Base-by-base conservation (phyloP, 2,888 invertebrate genomes). In the Strigamia crassipes region DNA sequence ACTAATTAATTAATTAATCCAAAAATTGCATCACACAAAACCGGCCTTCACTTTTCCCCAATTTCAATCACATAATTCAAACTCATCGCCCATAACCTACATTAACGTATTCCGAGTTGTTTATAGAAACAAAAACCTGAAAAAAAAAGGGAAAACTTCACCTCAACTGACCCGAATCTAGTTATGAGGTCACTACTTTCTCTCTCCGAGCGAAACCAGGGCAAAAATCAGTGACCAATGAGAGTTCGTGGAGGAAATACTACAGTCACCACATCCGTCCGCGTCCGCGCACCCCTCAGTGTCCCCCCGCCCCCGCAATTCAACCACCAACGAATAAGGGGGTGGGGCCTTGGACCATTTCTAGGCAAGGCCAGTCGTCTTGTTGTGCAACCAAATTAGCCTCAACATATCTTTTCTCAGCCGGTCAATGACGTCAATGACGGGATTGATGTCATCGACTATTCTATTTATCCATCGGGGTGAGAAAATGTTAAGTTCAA, bases 141-240 rank as follows among this genome's bases (percentile, higher is more conserved):
- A 18, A 56, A 56, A 56, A 56, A 73, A 73, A 31, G 31, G 31
- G 31, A 73, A 73, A 73, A 73, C 73, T 73, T 73, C 73, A 73
- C 73, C 73, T 73, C 27, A 73, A 31, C 27, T 73, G 73, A 73
- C 73, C 73, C 73, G 73, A 73, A 73, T 73, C 73, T 73, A 12
- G 73, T 73, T 73, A 73, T 73, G 73, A 73, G 73, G 73, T 73
- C 73, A 73, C 73, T 73, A 73, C 73, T 73, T 73, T 73, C 73
- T 73, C 73, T 73, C 31, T 73, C 73, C 27, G 27, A 73, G 73
- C 73, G 73, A 73, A 73, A 73, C 73, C 73, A 73, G 73, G 73
- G 73, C 73, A 73, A 73, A 73, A 73, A 27, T 73, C 73, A 73
- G 73, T 73, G 31, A 73, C 73, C 73, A 73, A 73, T 73, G 12